Base-by-base conservation (phyloP, 2,888 invertebrate genomes). In the Epistrophe grossulariae region DNA sequence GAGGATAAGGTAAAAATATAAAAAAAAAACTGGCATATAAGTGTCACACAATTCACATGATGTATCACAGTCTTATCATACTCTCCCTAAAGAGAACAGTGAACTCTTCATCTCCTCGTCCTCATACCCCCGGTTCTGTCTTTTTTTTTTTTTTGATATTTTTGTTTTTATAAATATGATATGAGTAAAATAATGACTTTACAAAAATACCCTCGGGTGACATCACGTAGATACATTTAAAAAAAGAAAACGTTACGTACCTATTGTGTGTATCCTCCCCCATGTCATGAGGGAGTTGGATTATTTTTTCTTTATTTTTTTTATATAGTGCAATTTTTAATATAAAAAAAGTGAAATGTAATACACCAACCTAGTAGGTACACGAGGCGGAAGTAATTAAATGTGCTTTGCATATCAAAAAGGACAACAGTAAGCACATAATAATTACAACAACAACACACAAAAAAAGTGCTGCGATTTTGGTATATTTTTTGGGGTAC, bases 11-110 rank as follows among this genome's bases (percentile, higher is more conserved):
- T 55, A 70, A 35, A 78, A n/a, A n/a, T n/a, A n/a, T n/a, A n/a
- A 24, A 50, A 55, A 17, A 76, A 62, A 84, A 81, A 73, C 57
- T 74, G 74, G 60, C 76, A 79, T 83, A 87, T 83, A 83, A 82
- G 87, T 87, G 87, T 87, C 83, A 83, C 83, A 87, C 59, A 81
- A 82, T 82, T 82, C 82, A 85, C 57, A 85, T 85, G 85, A 85
- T 85, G 78, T 82, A 85, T 85, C 85, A 78, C 85, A 87, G 87
- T 87, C 79, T 87, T 83, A 83, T 87, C 87, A 83, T 40, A 35
- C 40, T 28, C 83, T 83, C 71, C 83, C 79, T 79, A 76, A 79
- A 83, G 87, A 83, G 82, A 87, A 83, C 87, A 87, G 83, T 79
- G 83, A 87, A 79, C 87, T 72, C 79, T 59, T 66, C 45, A 38